Percentiles rank a stretch among this genome's conserved stretches.
phyloP scores from a whole-genome alignment of 2,797 vertebrate species.

The Pangasius macronema region DNA sequence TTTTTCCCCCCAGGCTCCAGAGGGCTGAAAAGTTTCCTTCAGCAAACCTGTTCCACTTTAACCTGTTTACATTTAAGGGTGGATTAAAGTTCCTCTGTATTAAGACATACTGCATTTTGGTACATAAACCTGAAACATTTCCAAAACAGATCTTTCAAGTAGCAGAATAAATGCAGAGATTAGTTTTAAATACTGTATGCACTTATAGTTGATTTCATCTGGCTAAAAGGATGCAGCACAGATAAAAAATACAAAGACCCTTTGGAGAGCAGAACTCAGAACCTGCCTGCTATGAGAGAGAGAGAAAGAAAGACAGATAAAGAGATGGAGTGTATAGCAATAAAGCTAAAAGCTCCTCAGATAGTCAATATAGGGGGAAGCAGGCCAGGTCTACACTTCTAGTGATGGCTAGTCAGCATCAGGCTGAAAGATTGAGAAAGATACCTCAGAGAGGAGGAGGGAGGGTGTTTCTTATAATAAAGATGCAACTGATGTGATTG shows the following conservation, averaged over 20 bases:
- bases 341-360: conserved; percentile 40
- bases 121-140: neutral
- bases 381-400: conserved; percentile 2
- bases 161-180: neutral
- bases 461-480: neutral
- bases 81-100: neutral
- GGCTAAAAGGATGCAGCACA: conserved; percentile 22
- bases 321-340: conserved; percentile 23
- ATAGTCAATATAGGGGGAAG: conserved; percentile 32
- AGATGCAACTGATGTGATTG: conserved; percentile 10
- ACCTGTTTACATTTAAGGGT: neutral
- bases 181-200: conserved; percentile 12
- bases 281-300: neutral
- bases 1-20: neutral
- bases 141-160: neutral
- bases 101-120: neutral
- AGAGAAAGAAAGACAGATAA: conserved; percentile 12
- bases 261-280: conserved; percentile 12
- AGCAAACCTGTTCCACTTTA: neutral
- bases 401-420: conserved; percentile 6
- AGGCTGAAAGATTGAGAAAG: neutral
- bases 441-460: neutral
- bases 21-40: neutral
- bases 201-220: conserved; percentile 31
- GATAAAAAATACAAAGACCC: conserved; percentile 5